Evolutionary conservation across 2,113 vertebrate species (phyloP).

Genomic region (Acanthochromis polyacanthus): DNA sequence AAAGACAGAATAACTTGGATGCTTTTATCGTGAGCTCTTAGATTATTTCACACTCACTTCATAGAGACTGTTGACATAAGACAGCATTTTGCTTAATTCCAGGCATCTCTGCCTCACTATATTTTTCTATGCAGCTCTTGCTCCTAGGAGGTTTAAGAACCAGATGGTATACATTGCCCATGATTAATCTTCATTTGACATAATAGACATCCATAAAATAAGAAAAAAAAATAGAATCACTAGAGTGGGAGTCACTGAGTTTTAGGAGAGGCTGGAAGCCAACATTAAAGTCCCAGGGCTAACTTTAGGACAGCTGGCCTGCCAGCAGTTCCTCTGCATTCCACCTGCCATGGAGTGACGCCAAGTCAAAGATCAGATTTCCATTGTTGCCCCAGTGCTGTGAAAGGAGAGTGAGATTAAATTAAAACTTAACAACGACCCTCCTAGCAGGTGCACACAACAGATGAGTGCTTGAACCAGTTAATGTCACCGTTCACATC

Average conservation of each 20-base stretch:
- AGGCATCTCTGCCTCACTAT: neutral
- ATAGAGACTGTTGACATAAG: neutral
- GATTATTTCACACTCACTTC: constrained; percentile 5
- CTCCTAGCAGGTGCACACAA: constrained; percentile 43
- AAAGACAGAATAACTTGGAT: neutral
- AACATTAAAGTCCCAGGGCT: constrained; percentile 10
- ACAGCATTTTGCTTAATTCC: neutral
- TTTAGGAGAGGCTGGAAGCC: constrained; percentile 6
- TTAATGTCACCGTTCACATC: constrained; percentile 18
- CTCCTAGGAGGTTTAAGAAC: neutral
- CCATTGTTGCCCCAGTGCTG: neutral
- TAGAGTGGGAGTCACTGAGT: neutral
- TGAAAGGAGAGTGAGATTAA: constrained; percentile 51
- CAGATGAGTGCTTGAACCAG: constrained; percentile 44
- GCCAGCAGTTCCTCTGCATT: constrained; percentile 30
- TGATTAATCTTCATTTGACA: constrained; percentile 1
- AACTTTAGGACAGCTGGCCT: constrained; percentile 58
- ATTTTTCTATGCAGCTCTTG: neutral
- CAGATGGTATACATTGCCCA: neutral
- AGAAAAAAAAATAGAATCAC: neutral
- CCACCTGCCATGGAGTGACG: constrained; percentile 47
- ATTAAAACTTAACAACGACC: constrained; percentile 49
- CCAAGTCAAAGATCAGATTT: constrained; percentile 61
- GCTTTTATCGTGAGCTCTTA: neutral
- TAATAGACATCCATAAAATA: neutral